A percentile compares a stretch with the other conserved stretches of the same genome.
Conservation (phyloP, 1,140 invertebrate genomes). For the Drosophila ironensis region DNA sequence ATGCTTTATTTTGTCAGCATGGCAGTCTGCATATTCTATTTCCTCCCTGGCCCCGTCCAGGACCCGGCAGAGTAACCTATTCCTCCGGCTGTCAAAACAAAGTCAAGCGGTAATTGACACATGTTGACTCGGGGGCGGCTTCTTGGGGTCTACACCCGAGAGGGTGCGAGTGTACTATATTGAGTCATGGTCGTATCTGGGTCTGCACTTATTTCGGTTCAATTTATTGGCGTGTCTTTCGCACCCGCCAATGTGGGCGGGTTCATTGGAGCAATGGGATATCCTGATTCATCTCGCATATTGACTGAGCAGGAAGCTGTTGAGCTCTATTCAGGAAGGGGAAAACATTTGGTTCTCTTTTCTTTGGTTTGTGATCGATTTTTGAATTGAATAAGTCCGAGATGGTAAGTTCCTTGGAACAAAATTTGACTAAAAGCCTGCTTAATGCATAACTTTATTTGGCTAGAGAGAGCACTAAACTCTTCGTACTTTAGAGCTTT, state of each 20-base stretch:
- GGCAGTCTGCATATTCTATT: conserved; percentile 17
- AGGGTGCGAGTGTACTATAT: not conserved
- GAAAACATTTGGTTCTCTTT: no score
- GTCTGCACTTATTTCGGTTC: conserved; percentile 25
- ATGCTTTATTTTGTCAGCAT: conserved; percentile 24
- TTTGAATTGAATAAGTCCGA: no score
- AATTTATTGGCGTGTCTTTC: conserved; percentile 7
- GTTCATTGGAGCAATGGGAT: not conserved
- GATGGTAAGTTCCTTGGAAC: no score
- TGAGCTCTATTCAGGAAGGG: not conserved
- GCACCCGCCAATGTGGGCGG: not conserved
- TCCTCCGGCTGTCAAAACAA: conserved; percentile 70
- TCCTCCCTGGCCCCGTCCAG: not conserved
- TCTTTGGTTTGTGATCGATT: no score
- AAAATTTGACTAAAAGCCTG: conserved; percentile 32
- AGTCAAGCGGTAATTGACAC: conserved; percentile 75
- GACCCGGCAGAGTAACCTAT: conserved; percentile 40
- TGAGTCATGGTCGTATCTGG: not conserved
- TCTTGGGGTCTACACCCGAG: no score
- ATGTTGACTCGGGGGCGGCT: conserved; percentile 49
- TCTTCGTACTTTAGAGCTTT: conserved; percentile 7
- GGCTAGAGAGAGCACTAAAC: conserved; percentile 2
- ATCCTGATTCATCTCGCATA: not conserved
- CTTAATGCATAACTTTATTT: conserved; percentile 33
- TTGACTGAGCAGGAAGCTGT: not conserved